A percentile compares a stretch with the other conserved stretches of the same genome.
These are phyloP conservation scores for Drosophila funebris DNA, from an alignment of 1,140 invertebrate genomes.

Conservation along the genomic window DNA sequence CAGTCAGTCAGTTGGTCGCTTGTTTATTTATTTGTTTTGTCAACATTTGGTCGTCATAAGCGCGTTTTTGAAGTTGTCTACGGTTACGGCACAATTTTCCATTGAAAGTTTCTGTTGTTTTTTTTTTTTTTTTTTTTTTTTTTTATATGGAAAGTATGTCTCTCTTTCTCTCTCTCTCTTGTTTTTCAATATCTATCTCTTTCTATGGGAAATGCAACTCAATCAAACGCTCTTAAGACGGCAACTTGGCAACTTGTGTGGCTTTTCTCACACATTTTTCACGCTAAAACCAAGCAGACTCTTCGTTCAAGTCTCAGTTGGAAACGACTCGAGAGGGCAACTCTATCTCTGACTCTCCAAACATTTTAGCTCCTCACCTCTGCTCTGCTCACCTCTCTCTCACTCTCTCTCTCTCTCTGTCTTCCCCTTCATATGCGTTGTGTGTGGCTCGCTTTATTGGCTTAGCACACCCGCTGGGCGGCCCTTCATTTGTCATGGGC, in stretches of 20 bases:
- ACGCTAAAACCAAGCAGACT: slow-evolving; percentile 47
- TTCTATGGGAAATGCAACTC: slow-evolving; percentile 66
- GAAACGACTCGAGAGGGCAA: not conserved
- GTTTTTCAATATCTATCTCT: not conserved
- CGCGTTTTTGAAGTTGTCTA: slow-evolving; percentile 64
- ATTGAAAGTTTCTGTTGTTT: slow-evolving; percentile 61
- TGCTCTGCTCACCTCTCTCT: not conserved
- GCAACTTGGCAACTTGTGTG: slow-evolving; percentile 64
- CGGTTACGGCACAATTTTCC: slow-evolving; percentile 59
- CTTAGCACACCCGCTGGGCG: slow-evolving; percentile 67
- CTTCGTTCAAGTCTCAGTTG: not conserved
- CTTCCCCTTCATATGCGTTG: slow-evolving; percentile 1
- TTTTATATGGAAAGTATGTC: slow-evolving; percentile 37
- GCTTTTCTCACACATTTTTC: slow-evolving; percentile 78
- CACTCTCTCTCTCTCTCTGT: not conserved
- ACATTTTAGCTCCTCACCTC: not conserved
- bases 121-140: slow-evolving; percentile 21
- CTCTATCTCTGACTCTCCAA: not conserved
- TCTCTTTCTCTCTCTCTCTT: not conserved
- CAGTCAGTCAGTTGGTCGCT: slow-evolving; percentile 10
- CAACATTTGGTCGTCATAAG: slow-evolving; percentile 62
- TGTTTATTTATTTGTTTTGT: slow-evolving; percentile 77
- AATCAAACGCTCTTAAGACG: slow-evolving; percentile 57
- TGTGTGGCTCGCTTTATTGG: slow-evolving; percentile 62
- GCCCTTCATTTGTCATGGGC: slow-evolving; percentile 66